Percentiles rank a stretch among this genome's conserved stretches.
phyloP scores from a whole-genome alignment of 2,113 vertebrate species.

The Melanotaenia duboulayi region DNA sequence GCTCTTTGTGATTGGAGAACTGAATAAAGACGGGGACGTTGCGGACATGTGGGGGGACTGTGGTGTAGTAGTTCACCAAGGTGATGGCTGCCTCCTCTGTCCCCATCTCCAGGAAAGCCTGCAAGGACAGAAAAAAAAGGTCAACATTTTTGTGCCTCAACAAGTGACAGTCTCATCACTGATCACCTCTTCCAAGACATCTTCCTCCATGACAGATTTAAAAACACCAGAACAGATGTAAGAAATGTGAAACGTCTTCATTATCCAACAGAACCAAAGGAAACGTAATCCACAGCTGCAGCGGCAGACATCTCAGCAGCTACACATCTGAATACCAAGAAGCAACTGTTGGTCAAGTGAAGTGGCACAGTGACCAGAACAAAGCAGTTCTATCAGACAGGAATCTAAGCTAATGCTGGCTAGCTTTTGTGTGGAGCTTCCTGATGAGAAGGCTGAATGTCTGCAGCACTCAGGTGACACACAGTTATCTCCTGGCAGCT shows the following conservation, averaged over 20 bases:
- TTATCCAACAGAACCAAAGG: neutral
- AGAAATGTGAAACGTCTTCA: too few species aligned
- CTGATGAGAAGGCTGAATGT: neutral
- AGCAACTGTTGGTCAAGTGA: neutral
- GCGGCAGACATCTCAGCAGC: neutral
- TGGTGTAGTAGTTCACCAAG: conserved; percentile 97
- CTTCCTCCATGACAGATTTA: neutral
- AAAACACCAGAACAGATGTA: neutral
- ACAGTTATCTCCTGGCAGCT: neutral
- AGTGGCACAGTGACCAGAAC: conserved; percentile 8
- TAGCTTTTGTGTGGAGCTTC: neutral
- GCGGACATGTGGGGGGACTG: conserved; percentile 93
- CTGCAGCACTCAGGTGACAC: neutral
- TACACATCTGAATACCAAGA: neutral
- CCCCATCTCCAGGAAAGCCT: conserved; percentile 97
- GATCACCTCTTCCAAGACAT: neutral
- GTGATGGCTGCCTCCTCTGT: conserved; percentile 96
- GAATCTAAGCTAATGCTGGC: neutral
- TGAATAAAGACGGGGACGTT: conserved; percentile 96
- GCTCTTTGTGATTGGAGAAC: conserved; percentile 97
- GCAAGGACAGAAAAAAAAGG: conserved; percentile 25
- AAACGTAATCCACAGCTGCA: neutral
- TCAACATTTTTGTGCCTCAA: too few species aligned
- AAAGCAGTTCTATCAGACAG: conserved; percentile 3
- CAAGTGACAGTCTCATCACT: neutral